phyloP scores from a whole-genome alignment of 2,113 vertebrate species.

The Carollia perspicillata region DNA sequence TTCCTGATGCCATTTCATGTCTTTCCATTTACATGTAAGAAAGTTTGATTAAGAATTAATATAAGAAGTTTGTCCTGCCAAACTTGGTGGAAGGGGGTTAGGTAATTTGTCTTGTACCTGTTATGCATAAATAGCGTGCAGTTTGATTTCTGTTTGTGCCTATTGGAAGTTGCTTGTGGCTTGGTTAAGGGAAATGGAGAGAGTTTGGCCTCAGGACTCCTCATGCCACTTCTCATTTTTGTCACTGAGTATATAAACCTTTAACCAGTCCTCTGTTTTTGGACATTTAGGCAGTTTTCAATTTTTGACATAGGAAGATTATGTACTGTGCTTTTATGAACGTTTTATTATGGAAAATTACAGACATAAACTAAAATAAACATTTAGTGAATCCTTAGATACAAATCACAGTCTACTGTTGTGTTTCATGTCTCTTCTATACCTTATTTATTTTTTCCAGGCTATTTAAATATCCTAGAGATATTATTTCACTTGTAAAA shows the following conservation, averaged over 20 bases:
- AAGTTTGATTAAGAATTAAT: neutral
- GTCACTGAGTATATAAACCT: neutral
- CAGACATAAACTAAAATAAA: neutral
- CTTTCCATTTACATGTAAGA: slow-evolving; percentile 6
- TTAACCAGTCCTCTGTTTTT: neutral
- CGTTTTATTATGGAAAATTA: slow-evolving; percentile 12
- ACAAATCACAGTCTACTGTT: neutral
- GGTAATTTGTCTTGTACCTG: slow-evolving; percentile 12
- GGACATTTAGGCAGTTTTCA: slow-evolving; percentile 7
- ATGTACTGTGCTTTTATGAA: neutral
- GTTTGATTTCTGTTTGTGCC: neutral
- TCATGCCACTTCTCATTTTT: neutral
- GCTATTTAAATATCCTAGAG: neutral
- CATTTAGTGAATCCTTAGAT: neutral
- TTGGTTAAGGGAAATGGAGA: neutral
- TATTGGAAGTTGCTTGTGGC: neutral
- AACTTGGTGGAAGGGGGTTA: neutral
- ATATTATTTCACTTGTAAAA: slow-evolving; percentile 26
- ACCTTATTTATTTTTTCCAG: neutral
- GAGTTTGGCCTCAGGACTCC: neutral
- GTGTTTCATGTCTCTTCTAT: neutral
- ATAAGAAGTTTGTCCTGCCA: neutral
- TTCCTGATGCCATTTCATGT: neutral
- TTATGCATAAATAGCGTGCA: neutral
- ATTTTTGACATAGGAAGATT: neutral